A percentile compares a stretch with the other conserved stretches of the same genome.
These are phyloP conservation scores for Thymelicus sylvestris DNA, from an alignment of 2,888 invertebrate species.

Conservation along the genomic window DNA sequence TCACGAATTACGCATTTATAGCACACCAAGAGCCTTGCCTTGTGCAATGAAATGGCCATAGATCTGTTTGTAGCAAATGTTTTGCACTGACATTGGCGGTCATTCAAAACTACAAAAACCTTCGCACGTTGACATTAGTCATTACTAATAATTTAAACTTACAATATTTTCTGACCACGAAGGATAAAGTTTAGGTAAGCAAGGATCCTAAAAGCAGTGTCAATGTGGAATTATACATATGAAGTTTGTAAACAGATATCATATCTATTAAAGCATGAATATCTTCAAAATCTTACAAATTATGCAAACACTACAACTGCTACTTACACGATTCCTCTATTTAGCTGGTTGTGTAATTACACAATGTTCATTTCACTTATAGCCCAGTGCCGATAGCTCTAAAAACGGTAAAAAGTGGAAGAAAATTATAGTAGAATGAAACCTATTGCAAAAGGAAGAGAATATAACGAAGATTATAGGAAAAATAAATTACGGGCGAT, in stretches of 20 bases:
- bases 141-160: constrained; percentile 16
- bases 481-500: too few relatives aligned
- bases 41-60: constrained; percentile 33
- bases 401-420: too few relatives aligned
- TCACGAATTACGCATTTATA: constrained; percentile 41
- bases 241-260: constrained; percentile 19
- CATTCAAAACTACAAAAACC: constrained; percentile 27
- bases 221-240: constrained; percentile 27
- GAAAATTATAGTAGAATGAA: too few relatives aligned
- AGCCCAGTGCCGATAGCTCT: too few relatives aligned
- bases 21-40: constrained; percentile 33
- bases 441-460: too few relatives aligned
- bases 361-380: constrained; percentile 50
- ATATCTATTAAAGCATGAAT: constrained; percentile 10
- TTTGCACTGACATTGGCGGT: constrained; percentile 24
- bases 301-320: constrained; percentile 26
- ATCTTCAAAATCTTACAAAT: constrained; percentile 25
- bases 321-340: constrained; percentile 40
- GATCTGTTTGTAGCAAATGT: constrained; percentile 28
- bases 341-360: constrained; percentile 45
- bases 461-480: too few relatives aligned
- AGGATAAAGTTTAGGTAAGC: constrained; percentile 21
- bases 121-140: constrained; percentile 27
- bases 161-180: constrained; percentile 32
- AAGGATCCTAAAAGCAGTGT: constrained; percentile 20